Evolutionary conservation across 1,140 invertebrate genomes (phyloP).

Genomic region (Bombus soroeensis): DNA sequence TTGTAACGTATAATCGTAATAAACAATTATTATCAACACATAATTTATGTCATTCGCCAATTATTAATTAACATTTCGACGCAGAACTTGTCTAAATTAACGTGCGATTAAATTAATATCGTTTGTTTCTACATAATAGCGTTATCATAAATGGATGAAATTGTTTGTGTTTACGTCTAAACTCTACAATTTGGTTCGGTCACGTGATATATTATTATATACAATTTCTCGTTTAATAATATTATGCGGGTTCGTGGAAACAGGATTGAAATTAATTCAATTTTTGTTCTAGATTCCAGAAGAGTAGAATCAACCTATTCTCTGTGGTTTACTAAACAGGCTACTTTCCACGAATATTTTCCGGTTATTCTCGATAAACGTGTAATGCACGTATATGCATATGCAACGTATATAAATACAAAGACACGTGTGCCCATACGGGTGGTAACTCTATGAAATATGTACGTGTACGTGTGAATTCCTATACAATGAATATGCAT

Average conservation of each 20-base stretch:
- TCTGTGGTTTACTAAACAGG: no score
- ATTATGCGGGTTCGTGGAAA: not conserved
- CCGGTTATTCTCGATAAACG: not conserved
- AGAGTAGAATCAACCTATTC: no score
- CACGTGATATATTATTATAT: not conserved
- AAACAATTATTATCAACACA: not conserved
- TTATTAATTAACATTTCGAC: conserved; percentile 8
- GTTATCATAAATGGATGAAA: not conserved
- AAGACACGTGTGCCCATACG: not conserved
- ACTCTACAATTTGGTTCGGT: not conserved
- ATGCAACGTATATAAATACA: conserved; percentile 7
- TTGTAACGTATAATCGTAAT: not conserved
- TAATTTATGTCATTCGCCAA: not conserved
- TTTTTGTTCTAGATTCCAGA: not conserved
- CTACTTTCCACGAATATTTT: conserved; percentile 3
- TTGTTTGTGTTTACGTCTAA: not conserved
- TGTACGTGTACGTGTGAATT: conserved; percentile 38
- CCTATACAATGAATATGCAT: conserved; percentile 54
- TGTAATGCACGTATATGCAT: conserved; percentile 32
- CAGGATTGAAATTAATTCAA: not conserved
- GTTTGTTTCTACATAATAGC: not conserved
- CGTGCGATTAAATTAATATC: not conserved
- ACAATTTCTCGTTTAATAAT: not conserved
- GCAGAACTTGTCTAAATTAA: not conserved
- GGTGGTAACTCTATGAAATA: not conserved